These are phyloP conservation scores for Malurus leucopterus DNA, from an alignment of 2,797 vertebrate species.

Conservation along the genomic window DNA sequence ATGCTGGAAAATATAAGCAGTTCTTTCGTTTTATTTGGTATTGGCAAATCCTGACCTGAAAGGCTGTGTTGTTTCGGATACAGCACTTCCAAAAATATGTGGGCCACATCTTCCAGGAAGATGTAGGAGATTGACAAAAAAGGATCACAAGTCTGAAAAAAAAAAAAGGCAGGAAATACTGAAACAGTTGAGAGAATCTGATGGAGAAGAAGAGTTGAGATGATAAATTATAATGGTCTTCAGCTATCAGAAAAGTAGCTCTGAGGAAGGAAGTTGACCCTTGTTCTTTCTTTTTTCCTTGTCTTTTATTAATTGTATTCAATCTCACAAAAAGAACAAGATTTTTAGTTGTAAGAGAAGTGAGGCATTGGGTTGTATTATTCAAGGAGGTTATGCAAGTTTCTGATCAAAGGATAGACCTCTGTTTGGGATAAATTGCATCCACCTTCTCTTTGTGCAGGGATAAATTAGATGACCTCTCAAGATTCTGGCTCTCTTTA, in stretches of 20 bases:
- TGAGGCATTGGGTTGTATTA: neutral
- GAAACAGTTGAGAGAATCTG: neutral
- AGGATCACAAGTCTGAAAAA: neutral
- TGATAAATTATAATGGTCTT: neutral
- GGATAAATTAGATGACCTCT: neutral
- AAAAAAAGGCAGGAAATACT: neutral
- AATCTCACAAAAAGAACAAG: neutral
- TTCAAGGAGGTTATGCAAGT: neutral
- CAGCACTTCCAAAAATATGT: neutral
- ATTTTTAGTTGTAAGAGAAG: neutral
- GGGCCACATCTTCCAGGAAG: neutral
- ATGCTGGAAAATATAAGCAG: neutral
- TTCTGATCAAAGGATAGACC: neutral
- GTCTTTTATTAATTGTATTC: neutral
- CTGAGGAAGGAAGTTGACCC: neutral
- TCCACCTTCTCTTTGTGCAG: neutral
- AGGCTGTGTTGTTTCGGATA: neutral
- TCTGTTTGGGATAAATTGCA: neutral
- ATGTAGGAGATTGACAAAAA: neutral
- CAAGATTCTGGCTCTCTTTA: neutral
- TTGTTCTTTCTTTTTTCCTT: neutral
- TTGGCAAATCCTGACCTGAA: neutral
- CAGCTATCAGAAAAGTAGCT: neutral
- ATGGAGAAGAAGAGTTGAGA: neutral
- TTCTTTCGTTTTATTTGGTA: neutral